These are phyloP conservation scores for Neolamprologus tretocephalus DNA, from an alignment of 2,113 vertebrate genomes.

Conservation along the genomic window DNA sequence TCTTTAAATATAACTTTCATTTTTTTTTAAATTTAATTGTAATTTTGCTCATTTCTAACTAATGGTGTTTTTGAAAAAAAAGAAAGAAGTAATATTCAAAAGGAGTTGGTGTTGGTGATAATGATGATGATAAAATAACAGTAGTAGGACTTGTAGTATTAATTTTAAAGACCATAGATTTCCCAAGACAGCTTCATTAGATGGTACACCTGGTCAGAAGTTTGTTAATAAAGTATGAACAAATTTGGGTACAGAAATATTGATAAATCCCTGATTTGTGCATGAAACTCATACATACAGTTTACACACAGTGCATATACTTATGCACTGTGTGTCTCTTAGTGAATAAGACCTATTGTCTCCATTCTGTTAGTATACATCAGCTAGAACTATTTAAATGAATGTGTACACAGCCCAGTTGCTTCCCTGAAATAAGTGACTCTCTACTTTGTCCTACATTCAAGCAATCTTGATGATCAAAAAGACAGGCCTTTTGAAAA, in stretches of 20 bases:
- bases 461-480: neutral
- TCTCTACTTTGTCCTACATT: conserved; percentile 37
- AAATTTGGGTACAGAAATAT: neutral
- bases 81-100: neutral
- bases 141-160: neutral
- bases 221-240: neutral
- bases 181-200: neutral
- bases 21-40: neutral
- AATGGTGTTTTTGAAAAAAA: neutral
- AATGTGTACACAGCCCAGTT: neutral
- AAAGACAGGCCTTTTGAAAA: conserved; percentile 22
- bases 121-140: neutral
- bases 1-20: neutral
- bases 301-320: neutral
- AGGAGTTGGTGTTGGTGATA: neutral
- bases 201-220: neutral
- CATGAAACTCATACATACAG: neutral
- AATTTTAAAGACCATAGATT: neutral
- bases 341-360: neutral
- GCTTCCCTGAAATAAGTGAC: neutral
- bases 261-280: neutral
- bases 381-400: neutral
- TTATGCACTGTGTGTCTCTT: neutral
- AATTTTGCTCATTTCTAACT: neutral
- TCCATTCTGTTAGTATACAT: neutral